These are phyloP conservation scores for Chesias legatella DNA, from an alignment of 2,888 invertebrate species.

Conservation along the genomic window DNA sequence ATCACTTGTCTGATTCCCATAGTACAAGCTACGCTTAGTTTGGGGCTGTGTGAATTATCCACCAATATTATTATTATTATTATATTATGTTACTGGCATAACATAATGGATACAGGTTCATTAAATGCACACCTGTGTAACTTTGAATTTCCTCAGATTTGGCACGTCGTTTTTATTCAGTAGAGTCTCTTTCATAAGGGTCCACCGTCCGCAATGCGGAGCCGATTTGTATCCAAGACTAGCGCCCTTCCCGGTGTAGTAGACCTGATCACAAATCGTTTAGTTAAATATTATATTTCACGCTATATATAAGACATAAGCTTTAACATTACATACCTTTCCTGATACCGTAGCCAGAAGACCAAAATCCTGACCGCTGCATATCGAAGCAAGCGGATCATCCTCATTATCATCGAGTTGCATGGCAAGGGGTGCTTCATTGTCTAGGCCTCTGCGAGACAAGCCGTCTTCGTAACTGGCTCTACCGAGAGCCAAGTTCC, in stretches of 20 bases:
- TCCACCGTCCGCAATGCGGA: constrained; percentile 82
- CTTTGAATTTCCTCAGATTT: constrained; percentile 58
- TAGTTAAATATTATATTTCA: not conserved
- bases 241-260: constrained; percentile 92
- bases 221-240: constrained; percentile 90
- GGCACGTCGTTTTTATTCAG: constrained; percentile 60
- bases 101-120: not conserved
- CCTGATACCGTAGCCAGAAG: constrained; percentile 91
- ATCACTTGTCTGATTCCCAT: too few relatives aligned
- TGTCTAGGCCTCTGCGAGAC: constrained; percentile 49
- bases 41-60: too few relatives aligned
- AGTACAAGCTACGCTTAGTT: too few relatives aligned
- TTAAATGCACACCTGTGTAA: constrained; percentile 40
- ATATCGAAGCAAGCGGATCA: constrained; percentile 88
- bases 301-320: not conserved
- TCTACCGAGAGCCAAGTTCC: constrained; percentile 59
- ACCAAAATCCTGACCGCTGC: constrained; percentile 94
- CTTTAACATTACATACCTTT: constrained; percentile 76
- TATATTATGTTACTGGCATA: too few relatives aligned
- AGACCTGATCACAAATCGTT: constrained; percentile 71
- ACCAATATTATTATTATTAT: too few relatives aligned
- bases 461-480: constrained; percentile 63
- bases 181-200: constrained; percentile 77
- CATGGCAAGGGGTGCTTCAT: constrained; percentile 76
- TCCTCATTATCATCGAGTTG: constrained; percentile 83